Base-by-base conservation (phyloP, 2,113 vertebrate species). In the Cheilinus undulatus region DNA sequence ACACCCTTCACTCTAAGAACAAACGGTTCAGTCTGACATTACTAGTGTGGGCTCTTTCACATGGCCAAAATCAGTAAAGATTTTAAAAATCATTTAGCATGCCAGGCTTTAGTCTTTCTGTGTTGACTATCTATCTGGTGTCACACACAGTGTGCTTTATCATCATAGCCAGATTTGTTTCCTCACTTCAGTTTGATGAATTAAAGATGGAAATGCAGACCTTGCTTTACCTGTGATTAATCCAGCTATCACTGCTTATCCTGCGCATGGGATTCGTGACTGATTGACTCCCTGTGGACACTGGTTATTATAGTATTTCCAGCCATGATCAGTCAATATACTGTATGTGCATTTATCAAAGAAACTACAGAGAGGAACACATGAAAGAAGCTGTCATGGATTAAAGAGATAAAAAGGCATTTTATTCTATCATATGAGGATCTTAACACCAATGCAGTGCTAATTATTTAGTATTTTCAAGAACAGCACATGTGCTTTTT, bases 141-240 rank as follows among this genome's bases (percentile, higher is more conserved):
- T 82, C 80, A 76, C 15, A 77, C 60, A 40, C 58, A 22, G 53
- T 67, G 54, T n/a, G 36, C 60, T 86, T 78, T 27, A 86, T 85
- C 75, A 82, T 73, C 46, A 23, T 22, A 32, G 59, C 58, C 10
- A 51, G 45, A 77, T 54, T 60, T 58, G 62, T 84, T 88, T 84
- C 69, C 50, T 45, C 58, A 23, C 19, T 75, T 71, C 76, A 46
- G 75, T 64, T 49, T 89, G 77, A 87, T 28, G 40, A 83, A 86
- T 85, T 51, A 46, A 53, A 71, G 73, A 54, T 4, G 1, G 23
- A 66, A 83, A 71, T 58, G 50, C 64, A 57, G 48, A 45, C 60
- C 56, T 62, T 40, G 42, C 52, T 87, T 82, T 67, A 70, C 74
- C 80, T 43, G 53, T 87, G 80, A 88, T 82, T 80, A 69, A 85